Percentiles rank a stretch among this genome's conserved stretches.
Conservation (phyloP, 2,888 invertebrate species). For the Coenonympha glycerion region DNA sequence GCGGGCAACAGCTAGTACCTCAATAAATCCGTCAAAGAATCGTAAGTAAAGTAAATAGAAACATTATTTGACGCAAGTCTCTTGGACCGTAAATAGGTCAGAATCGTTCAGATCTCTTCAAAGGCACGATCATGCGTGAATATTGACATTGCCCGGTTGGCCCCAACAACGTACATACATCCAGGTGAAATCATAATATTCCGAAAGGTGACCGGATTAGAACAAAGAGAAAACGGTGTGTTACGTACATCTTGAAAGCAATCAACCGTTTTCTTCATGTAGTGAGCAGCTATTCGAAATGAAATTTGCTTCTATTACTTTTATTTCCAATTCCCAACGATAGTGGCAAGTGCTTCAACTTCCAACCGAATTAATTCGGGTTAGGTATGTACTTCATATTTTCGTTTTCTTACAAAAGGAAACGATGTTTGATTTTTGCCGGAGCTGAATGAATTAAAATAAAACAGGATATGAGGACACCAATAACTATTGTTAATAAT, state of each 20-base stretch:
- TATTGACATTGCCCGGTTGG: constrained; percentile 36
- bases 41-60: constrained; percentile 30
- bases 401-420: background rate
- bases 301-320: constrained; percentile 1
- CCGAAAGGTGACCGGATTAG: constrained; percentile 17
- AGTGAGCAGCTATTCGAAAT: constrained; percentile 9
- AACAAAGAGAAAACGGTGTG: constrained; percentile 12
- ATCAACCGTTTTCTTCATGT: background rate
- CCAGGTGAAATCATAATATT: constrained; percentile 23
- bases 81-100: constrained; percentile 32
- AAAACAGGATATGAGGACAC: too few species aligned
- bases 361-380: background rate
- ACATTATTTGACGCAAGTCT: constrained; percentile 36
- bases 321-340: background rate
- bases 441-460: too few species aligned
- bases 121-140: constrained; percentile 40
- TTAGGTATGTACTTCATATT: background rate
- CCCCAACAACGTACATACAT: constrained; percentile 28
- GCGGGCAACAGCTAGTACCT: too few species aligned
- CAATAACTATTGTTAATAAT: too few species aligned
- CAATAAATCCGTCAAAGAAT: constrained; percentile 16
- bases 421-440: too few species aligned
- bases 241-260: constrained; percentile 12
- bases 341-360: background rate
- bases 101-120: constrained; percentile 34